Evolutionary conservation across 2,888 invertebrate species (phyloP).

Genomic region (Eupithecia subfuscata): DNA sequence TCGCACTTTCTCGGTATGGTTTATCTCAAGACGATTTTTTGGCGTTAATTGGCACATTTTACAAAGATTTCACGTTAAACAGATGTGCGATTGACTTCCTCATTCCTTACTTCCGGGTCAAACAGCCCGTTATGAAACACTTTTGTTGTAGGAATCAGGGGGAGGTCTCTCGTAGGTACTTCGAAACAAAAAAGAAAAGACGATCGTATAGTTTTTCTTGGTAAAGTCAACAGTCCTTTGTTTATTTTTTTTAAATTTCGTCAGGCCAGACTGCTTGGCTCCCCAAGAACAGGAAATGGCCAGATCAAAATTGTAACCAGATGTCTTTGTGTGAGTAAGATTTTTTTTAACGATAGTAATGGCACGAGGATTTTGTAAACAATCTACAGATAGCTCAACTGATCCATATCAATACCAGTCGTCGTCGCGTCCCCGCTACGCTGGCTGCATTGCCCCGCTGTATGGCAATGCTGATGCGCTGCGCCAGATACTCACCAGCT

Average conservation of each 20-base stretch:
- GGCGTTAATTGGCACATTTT: background rate
- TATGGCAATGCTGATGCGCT: too few relatives aligned
- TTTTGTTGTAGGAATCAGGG: conserved; percentile 5
- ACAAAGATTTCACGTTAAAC: conserved; percentile 2
- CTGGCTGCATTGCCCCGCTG: too few relatives aligned
- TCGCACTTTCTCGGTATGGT: background rate
- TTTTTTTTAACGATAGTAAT: background rate
- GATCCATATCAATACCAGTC: too few relatives aligned
- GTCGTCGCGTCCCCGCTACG: too few relatives aligned
- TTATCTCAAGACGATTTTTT: background rate
- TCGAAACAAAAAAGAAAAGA: background rate
- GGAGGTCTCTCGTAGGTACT: background rate
- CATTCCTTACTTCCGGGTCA: conserved; percentile 17
- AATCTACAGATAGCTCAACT: too few relatives aligned
- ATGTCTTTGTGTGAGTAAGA: background rate
- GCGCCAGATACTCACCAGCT: too few relatives aligned
- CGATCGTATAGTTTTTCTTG: background rate
- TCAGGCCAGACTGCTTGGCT: background rate
- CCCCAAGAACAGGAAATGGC: background rate
- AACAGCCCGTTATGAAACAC: conserved; percentile 8
- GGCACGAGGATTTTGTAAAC: background rate
- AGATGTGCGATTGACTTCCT: conserved; percentile 25
- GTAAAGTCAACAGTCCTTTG: background rate
- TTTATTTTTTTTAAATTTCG: background rate
- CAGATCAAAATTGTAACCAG: background rate